Percentiles rank a stretch among this genome's conserved stretches.
Evolutionary conservation across 2,113 vertebrate species (phyloP).

Genomic region (Caloenas nicobarica): DNA sequence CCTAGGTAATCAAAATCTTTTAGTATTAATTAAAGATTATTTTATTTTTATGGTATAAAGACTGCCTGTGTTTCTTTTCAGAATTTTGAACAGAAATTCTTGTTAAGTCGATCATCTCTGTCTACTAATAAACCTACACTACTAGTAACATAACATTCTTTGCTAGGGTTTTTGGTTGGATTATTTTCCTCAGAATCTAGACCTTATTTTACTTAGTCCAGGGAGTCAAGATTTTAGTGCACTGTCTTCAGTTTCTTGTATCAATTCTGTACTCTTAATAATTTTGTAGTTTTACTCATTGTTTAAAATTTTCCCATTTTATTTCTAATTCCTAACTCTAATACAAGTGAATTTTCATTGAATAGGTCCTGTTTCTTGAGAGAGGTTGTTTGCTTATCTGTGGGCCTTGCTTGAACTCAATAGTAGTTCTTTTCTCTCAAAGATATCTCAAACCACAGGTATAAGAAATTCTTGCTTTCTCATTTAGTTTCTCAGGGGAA

Average conservation of each 20-base stretch:
- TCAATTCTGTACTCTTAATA: not conserved
- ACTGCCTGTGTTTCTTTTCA: not conserved
- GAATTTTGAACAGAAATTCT: not conserved
- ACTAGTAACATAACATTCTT: not conserved
- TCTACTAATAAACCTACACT: not conserved
- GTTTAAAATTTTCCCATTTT: not conserved
- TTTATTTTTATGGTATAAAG: not conserved
- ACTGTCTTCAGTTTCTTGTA: not conserved
- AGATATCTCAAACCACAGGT: not conserved
- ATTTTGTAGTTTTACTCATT: not conserved
- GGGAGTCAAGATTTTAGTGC: not conserved
- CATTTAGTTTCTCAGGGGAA: not conserved
- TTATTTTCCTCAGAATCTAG: not conserved
- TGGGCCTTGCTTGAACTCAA: not conserved
- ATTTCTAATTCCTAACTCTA: not conserved
- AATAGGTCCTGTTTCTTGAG: not conserved
- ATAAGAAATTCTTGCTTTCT: not conserved
- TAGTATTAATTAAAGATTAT: not conserved
- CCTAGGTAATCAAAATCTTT: not conserved
- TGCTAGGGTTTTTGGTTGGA: fast-evolving
- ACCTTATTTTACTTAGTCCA: not conserved
- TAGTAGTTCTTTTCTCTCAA: not conserved
- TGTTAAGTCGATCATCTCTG: not conserved
- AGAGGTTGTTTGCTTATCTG: not conserved
- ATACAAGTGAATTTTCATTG: not conserved